Evolutionary conservation across 2,113 vertebrate species (phyloP).

Genomic region (Ceratotherium simum): DNA sequence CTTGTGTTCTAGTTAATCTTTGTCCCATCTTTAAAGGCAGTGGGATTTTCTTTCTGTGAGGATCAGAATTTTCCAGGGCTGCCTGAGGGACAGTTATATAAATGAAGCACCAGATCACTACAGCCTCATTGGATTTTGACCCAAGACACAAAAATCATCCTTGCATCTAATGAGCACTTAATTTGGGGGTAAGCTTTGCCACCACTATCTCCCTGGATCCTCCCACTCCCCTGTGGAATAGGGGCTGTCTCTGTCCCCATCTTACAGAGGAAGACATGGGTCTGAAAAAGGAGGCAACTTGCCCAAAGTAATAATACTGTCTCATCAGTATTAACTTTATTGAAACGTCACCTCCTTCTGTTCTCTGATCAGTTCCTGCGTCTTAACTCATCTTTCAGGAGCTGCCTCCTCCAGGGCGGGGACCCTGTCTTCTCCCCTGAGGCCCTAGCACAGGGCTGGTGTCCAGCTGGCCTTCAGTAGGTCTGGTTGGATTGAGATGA

Average conservation of each 20-base stretch:
- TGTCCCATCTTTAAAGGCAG: neutral
- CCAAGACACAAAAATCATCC: conserved; percentile 47
- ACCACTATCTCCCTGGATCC: neutral
- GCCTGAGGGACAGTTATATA: neutral
- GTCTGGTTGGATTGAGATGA: neutral
- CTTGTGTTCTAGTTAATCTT: neutral
- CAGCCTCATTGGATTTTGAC: conserved; percentile 4
- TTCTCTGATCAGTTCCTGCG: neutral
- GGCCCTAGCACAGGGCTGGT: neutral
- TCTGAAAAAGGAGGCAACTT: neutral
- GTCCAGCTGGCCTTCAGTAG: neutral
- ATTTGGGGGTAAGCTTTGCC: neutral
- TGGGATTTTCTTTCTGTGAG: conserved; percentile 2
- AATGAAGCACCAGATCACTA: neutral
- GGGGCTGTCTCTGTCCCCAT: neutral
- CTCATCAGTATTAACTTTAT: neutral
- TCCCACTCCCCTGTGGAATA: neutral
- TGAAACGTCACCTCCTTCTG: neutral
- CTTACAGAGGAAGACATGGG: neutral
- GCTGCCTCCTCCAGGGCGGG: neutral
- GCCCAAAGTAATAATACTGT: neutral
- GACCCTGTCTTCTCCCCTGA: neutral
- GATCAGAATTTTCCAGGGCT: conserved; percentile 23
- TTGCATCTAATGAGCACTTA: neutral
- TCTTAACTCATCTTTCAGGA: neutral